A percentile compares a stretch with the other conserved stretches of the same genome.
phyloP scores from a whole-genome alignment of 2,797 vertebrate species.

The Otus scops region DNA sequence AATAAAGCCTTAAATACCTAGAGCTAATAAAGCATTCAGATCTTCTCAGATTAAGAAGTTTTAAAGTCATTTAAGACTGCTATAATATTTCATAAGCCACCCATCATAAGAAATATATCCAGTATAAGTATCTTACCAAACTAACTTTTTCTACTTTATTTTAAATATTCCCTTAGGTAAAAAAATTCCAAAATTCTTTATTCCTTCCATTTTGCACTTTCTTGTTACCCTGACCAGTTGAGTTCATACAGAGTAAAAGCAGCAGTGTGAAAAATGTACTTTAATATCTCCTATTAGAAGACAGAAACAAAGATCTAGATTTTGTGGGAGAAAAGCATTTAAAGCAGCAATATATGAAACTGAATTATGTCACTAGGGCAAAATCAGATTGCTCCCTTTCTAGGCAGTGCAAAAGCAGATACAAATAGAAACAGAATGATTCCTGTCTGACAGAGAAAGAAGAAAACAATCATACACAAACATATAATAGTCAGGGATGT shows the following conservation, averaged over 20 bases:
- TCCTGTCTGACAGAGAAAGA: background rate
- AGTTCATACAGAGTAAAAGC: background rate
- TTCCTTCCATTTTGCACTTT: background rate
- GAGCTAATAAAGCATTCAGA: background rate
- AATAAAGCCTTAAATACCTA: background rate
- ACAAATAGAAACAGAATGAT: background rate
- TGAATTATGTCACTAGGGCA: background rate
- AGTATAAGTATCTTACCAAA: background rate
- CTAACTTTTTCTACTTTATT: background rate
- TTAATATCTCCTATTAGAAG: background rate
- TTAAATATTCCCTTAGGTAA: background rate
- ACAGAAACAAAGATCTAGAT: background rate
- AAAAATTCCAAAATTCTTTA: background rate
- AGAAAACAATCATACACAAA: background rate
- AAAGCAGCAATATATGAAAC: background rate
- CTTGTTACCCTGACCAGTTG: background rate
- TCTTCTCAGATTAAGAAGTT: background rate
- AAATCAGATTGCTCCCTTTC: background rate
- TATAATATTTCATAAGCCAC: background rate
- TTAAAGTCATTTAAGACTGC: background rate
- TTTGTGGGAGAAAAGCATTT: background rate
- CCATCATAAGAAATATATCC: background rate
- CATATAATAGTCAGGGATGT: background rate
- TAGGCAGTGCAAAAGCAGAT: background rate
- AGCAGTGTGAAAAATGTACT: background rate